Percentiles rank a stretch among this genome's conserved stretches.
Evolutionary conservation across 2,888 invertebrate species (phyloP).

Genomic region (Pachliopta kotzebuea): DNA sequence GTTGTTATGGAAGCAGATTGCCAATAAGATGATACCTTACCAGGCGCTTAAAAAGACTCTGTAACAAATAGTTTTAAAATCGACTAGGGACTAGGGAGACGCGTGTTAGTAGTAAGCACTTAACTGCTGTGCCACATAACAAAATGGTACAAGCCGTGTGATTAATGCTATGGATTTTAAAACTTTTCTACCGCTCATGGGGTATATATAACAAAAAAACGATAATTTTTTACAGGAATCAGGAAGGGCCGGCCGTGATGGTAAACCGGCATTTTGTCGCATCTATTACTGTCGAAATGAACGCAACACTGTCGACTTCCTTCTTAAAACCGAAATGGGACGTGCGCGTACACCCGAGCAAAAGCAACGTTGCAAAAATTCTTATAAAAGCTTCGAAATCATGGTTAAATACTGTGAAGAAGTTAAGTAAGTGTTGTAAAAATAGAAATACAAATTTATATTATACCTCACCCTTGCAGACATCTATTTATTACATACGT

Average conservation of each 20-base stretch:
- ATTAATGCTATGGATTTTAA: too few species aligned
- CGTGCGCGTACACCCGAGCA: constrained; percentile 80
- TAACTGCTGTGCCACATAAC: too few species aligned
- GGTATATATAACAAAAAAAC: not conserved
- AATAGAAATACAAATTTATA: not conserved
- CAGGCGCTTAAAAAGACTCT: too few species aligned
- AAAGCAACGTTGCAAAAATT: constrained; percentile 81
- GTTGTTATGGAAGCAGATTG: too few species aligned
- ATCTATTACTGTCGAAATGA: constrained; percentile 94
- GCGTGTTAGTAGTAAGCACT: too few species aligned
- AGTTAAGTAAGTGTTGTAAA: constrained; percentile 79
- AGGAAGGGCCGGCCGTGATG: constrained; percentile 97
- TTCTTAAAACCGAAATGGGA: constrained; percentile 86
- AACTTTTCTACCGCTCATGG: not conserved
- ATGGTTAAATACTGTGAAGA: constrained; percentile 94
- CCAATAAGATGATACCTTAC: too few species aligned
- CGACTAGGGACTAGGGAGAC: too few species aligned
- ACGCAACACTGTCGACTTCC: constrained; percentile 89
- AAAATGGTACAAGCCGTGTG: too few species aligned
- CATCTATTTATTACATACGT: too few species aligned
- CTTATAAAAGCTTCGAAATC: constrained; percentile 89
- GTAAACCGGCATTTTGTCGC: constrained; percentile 92
- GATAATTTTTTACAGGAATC: constrained; percentile 85
- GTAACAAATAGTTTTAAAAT: too few species aligned
- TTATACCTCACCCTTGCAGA: not conserved